Evolutionary conservation across 2,113 vertebrate genomes (phyloP), one percentile per base, ranked within the genome.

Genomic region (Zapornia atra): DNA sequence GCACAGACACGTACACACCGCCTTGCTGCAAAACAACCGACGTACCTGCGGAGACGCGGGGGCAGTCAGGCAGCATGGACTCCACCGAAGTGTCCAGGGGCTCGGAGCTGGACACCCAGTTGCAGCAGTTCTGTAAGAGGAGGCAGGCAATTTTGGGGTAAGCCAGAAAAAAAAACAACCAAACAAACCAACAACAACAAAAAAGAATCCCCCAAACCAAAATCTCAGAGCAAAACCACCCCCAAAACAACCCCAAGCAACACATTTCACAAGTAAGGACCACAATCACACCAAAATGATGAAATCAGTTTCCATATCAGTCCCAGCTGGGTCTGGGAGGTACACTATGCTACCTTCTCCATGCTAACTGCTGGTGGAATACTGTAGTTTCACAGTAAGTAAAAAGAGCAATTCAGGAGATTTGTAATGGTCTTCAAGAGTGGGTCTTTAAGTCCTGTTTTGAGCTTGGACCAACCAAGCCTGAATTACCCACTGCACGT

Each of bases 51-150:
- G 99, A 99, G 93, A 99, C 98, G 28, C 99, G 98, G 42, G 99
- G 99, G 87, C 99, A 99, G 95, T 99, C 99, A 3, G 99, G 99
- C 75, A 99, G 98, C 99, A 99, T 99, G 91, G 99, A 98, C 57
- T 99, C 99, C 98, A 99, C 98, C 0, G 98, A 98, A 0, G 99
- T 98, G 96, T 99, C 99, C 96, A 99, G 87, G 5, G 99, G 99
- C 94, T 99, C 99, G 3, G 99, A 98, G 97, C 99, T 99, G 34
- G 99, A 99, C 71, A 99, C 99, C 99, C 99, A 99, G 95, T 99
- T 99, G 96, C 98, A 99, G 97, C 99, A 99, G 95, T 98, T 99
- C 99, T 99, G 97, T 54, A 96, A 97, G 75, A 69, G 31, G 51
- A 98, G 12, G 97, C 31, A 91, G 68, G 92, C 5, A 94, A 92